Base-by-base conservation (phyloP, 2,113 vertebrate genomes). In the Nannobrachium achirus region DNA sequence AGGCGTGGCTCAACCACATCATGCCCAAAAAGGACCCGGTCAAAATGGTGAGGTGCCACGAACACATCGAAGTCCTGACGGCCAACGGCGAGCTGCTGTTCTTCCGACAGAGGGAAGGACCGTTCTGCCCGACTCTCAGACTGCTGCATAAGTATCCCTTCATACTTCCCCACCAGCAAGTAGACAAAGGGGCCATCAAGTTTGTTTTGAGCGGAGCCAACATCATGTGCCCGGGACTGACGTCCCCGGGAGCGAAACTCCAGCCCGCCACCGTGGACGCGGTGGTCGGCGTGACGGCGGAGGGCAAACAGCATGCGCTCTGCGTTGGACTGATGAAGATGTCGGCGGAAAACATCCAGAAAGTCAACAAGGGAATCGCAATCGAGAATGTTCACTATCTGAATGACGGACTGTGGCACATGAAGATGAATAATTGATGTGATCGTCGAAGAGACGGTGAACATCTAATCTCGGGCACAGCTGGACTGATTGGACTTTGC, bases 1-100 rank as follows among this genome's bases (percentile, higher is more conserved):
- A 99, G 73, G 91, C 95, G 94, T 98, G 96, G 96, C 94, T 99
- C 71, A 98, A 98, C 89, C 96, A 99, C 83, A 99, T 99, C 51
- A 98, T 98, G 96, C 98, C 97, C 81, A 99, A 99, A 93, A 99
- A 99, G 91, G 97, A 98, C 78, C 97, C 97, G 19, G 95, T 99
- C 76, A 98, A 98, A 94, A 98, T 98, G 82, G 96, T 99, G 52
- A 92, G 95, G 94, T 99, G 97, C 92, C 98, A 99, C 86, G 97
- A 99, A 90, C 98, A 99, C 88, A 96, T 98, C 93, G 97, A 99
- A 94, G 98, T 98, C 83, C 93, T 99, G 86, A 97, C 95, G 50
- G 97, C 99, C 86, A 99, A 99, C 67, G 98, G 98, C 72, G 96
- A 99, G 66, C 91, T 99, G 89, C 95, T 99, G 48, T 99, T 99